phyloP scores from a whole-genome alignment of 2,113 vertebrate species.

The Pelmatolapia mariae region DNA sequence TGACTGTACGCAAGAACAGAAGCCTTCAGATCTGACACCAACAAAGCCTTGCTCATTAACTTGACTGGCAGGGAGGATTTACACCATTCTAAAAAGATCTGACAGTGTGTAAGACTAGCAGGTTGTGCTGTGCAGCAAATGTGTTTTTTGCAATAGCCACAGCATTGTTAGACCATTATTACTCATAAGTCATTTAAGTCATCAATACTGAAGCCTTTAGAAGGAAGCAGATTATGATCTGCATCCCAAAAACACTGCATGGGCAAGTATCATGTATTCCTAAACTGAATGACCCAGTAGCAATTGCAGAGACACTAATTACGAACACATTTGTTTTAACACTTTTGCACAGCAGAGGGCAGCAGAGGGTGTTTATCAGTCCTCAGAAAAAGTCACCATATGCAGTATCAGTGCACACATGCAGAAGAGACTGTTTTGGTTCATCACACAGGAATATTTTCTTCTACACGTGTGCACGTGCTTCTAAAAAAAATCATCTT shows the following conservation, averaged over 20 bases:
- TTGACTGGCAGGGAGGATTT: neutral
- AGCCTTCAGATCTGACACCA: no score
- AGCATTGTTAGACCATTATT: neutral
- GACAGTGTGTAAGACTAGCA: neutral
- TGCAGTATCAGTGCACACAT: constrained; percentile 36
- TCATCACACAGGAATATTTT: constrained; percentile 1
- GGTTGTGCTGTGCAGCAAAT: neutral
- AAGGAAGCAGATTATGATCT: neutral
- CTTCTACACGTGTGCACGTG: constrained; percentile 12
- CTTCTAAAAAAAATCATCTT: neutral
- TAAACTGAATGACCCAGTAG: neutral
- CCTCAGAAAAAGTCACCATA: constrained; percentile 18
- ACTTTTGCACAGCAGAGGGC: constrained; percentile 53
- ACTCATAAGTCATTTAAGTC: neutral
- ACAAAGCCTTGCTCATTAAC: no score
- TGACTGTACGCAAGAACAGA: no score
- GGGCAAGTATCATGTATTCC: neutral
- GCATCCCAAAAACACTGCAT: neutral
- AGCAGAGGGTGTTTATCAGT: constrained; percentile 37
- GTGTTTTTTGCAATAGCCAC: neutral
- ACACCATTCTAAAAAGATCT: neutral
- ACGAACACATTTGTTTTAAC: neutral
- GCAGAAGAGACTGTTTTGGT: constrained; percentile 23
- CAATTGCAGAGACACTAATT: neutral
- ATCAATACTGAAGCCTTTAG: neutral